A percentile compares a stretch with the other conserved stretches of the same genome.
Evolutionary conservation across 2,113 vertebrate genomes (phyloP).

Genomic region (Chlamydotis undulata): DNA sequence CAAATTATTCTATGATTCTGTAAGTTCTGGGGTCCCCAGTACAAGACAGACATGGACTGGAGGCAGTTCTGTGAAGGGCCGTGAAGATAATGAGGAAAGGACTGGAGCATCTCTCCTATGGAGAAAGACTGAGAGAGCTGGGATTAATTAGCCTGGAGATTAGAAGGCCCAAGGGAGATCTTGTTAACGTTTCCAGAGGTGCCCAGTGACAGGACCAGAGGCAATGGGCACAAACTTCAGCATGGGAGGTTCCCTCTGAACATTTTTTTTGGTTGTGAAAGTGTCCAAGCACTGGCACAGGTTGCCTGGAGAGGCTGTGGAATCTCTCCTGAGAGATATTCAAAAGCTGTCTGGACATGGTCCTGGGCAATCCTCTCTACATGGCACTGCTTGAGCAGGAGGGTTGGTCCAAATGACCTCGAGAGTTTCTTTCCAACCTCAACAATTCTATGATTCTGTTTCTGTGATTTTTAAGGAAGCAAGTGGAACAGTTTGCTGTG

Average conservation of each 20-base stretch:
- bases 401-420: neutral
- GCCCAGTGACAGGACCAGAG: neutral
- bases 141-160: neutral
- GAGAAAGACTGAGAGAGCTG: neutral
- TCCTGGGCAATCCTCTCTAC: neutral
- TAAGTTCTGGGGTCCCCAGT: neutral
- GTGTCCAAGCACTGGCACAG: neutral
- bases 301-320: neutral
- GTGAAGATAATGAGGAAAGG: neutral
- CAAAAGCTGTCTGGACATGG: neutral
- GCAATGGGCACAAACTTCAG: neutral
- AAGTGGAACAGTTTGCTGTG: neutral
- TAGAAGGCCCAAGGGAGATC: rapidly evolving
- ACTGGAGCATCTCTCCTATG: neutral
- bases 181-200: neutral
- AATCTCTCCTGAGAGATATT: neutral
- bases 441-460: neutral
- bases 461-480: neutral
- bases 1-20: too few relatives aligned
- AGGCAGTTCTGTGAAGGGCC: neutral
- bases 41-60: neutral
- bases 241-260: neutral
- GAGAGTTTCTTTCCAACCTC: neutral
- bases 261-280: neutral
- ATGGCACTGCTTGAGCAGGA: neutral